Conservation (phyloP, 2,113 vertebrate genomes). For the Heliornis fulica region DNA sequence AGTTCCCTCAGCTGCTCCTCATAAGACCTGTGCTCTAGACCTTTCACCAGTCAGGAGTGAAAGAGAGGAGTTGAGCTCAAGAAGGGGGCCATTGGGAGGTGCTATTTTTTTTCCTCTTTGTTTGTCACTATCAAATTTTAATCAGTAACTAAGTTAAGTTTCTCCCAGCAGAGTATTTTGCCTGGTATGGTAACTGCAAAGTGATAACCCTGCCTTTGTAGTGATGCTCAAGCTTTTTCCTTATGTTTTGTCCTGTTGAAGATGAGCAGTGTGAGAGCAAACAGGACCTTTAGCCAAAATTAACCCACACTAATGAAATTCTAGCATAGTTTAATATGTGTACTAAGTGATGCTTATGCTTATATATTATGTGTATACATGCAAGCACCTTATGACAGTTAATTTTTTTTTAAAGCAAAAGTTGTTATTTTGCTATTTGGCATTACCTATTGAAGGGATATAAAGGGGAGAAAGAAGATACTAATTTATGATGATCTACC, state of each 20-base stretch:
- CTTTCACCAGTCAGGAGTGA: background rate
- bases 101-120: background rate
- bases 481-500: background rate
- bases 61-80: background rate
- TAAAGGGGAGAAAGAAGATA: background rate
- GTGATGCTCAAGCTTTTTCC: background rate
- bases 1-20: no score
- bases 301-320: background rate
- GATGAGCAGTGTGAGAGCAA: background rate
- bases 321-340: background rate
- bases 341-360: background rate
- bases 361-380: background rate
- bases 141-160: background rate
- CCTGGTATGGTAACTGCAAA: background rate
- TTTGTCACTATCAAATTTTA: background rate
- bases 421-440: background rate
- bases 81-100: background rate
- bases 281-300: background rate
- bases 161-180: background rate
- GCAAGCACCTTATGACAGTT: background rate
- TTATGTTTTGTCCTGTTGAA: background rate
- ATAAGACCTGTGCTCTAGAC: no score
- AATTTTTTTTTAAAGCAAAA: background rate
- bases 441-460: background rate
- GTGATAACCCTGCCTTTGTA: background rate